Evolutionary conservation across 1,140 invertebrate genomes (phyloP), one percentile per base, ranked within the genome.

Genomic region (Drosophila ficusphila): DNA sequence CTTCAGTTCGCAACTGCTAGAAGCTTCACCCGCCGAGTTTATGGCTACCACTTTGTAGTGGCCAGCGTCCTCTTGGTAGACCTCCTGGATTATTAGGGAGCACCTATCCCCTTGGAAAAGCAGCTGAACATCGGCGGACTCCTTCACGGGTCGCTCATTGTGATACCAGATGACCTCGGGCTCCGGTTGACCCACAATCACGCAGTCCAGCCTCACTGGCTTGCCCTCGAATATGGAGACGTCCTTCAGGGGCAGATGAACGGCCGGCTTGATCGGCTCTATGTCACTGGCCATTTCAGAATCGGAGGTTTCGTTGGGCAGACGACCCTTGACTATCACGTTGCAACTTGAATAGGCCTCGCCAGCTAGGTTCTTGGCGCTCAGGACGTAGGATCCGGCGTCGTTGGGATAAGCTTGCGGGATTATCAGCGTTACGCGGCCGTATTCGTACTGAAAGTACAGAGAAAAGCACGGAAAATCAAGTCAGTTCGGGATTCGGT

Each of bases 121-220:
- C 7, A 96, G 86, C 76, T 96, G 95, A 94, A 90, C 89, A 58
- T 98, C 96, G 19, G 94, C 93, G 1, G 96, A 97, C 90, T 97
- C 96, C 90, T 97, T 96, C 1, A 98, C 94, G 9, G 97, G 96
- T 36, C 94, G 92, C 54, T 95, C 95, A 78, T 97, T 94, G 76
- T 97, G 97, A 75, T 97, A 96, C 96, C 96, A 97, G 77, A 96
- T 97, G 0, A 97, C 96, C 92, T 96, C 96, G 0, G 96, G 97
- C 91, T 96, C 96, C 1, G 97, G 97, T 82, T 96, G 95, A 1
- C 96, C 96, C 47, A 96, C 93, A 76, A 98, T 97, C 38, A 97
- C 93, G 86, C 96, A 97, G 76, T 96, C 96, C 48, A 98, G 91
- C 38, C 94, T 92, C 3, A 95, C 94, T 18, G 93, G 93, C 5